phyloP scores from a whole-genome alignment of 1,140 invertebrate species.

The Capitella teleta region DNA sequence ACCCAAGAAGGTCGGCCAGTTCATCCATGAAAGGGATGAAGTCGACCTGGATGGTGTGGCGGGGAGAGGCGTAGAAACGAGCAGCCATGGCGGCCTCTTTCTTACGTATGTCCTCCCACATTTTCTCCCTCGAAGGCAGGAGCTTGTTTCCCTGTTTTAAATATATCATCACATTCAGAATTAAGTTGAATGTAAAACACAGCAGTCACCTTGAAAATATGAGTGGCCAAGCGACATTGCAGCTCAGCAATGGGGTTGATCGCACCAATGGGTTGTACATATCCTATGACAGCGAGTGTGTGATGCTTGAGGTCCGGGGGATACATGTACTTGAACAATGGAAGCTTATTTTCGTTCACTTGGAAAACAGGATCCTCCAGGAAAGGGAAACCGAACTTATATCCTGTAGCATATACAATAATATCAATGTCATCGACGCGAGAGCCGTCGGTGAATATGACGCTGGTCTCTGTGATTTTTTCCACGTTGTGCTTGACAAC shows the following conservation, averaged over 20 bases:
- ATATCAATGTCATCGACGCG: slow-evolving; percentile 24
- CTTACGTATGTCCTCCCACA: slow-evolving; percentile 23
- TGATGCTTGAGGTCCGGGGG: slow-evolving; percentile 34
- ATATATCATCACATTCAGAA: not conserved
- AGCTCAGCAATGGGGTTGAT: slow-evolving; percentile 47
- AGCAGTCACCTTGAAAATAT: slow-evolving; percentile 16
- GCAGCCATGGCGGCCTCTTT: slow-evolving; percentile 20
- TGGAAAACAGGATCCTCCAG: slow-evolving; percentile 23
- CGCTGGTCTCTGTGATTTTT: slow-evolving; percentile 29
- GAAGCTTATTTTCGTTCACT: slow-evolving; percentile 32
- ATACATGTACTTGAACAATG: slow-evolving; percentile 45
- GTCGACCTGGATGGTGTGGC: slow-evolving; percentile 39
- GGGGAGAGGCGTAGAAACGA: slow-evolving; percentile 19
- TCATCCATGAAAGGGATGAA: slow-evolving; percentile 43
- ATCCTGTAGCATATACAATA: slow-evolving; percentile 31
- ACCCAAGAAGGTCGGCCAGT: slow-evolving; percentile 38
- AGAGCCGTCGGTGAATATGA: slow-evolving; percentile 38
- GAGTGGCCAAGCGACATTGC: slow-evolving; percentile 41
- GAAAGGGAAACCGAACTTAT: slow-evolving; percentile 29
- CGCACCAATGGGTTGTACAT: slow-evolving; percentile 45
- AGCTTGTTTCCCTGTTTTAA: not conserved
- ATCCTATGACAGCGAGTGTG: slow-evolving; percentile 45
- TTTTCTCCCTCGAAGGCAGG: slow-evolving; percentile 19
- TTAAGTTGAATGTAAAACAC: not conserved
- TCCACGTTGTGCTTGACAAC: slow-evolving; percentile 34